These are phyloP conservation scores for Notodonta ziczac DNA, from an alignment of 2,888 invertebrate genomes.

Conservation along the genomic window DNA sequence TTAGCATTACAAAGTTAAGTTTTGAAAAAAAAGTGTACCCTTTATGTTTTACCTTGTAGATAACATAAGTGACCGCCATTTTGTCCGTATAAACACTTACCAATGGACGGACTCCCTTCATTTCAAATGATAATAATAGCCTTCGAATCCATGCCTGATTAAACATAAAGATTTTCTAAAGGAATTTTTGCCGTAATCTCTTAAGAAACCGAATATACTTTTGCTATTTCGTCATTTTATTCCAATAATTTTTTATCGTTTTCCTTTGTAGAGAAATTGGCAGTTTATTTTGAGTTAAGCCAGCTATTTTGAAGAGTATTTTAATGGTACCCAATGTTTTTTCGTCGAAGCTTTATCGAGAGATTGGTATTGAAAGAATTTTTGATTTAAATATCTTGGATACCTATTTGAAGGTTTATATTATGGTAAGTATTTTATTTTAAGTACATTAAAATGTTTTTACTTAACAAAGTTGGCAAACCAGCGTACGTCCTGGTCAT, in stretches of 20 bases:
- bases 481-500: too few relatives aligned
- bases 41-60: too few relatives aligned
- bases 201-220: not conserved
- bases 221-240: conserved; percentile 1
- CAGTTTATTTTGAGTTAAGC: not conserved
- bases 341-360: not conserved
- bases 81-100: conserved; percentile 1
- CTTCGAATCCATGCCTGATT: conserved; percentile 16
- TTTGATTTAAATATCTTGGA: not conserved
- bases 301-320: not conserved
- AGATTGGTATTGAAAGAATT: not conserved
- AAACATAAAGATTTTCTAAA: conserved; percentile 20
- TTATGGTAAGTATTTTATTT: too few relatives aligned
- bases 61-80: not conserved
- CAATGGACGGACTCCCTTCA: conserved; percentile 12
- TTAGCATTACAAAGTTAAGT: too few relatives aligned
- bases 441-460: too few relatives aligned
- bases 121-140: conserved; percentile 37
- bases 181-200: conserved; percentile 10
- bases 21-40: too few relatives aligned
- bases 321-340: not conserved
- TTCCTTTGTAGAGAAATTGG: not conserved
- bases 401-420: not conserved
- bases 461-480: too few relatives aligned
- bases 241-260: not conserved